Evolutionary conservation across 2,797 vertebrate genomes (phyloP).

Genomic region (Myiothlypis chrysogaster): DNA sequence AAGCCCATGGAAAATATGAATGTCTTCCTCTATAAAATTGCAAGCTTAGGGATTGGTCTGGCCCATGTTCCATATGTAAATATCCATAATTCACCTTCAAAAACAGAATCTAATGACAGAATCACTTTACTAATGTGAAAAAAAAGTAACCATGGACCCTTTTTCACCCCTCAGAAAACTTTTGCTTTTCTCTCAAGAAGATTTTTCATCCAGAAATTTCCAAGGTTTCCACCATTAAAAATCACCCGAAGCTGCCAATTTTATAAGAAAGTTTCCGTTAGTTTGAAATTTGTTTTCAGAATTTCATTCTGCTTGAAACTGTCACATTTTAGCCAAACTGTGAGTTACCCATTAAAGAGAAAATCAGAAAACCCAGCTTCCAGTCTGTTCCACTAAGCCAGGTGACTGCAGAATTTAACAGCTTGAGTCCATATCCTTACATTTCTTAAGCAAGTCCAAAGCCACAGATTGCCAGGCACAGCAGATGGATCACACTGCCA

Average conservation of each 20-base stretch:
- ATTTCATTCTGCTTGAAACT: neutral
- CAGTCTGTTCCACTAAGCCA: neutral
- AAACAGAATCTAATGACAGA: neutral
- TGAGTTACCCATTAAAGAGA: neutral
- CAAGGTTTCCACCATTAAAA: neutral
- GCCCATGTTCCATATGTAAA: neutral
- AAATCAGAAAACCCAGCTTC: neutral
- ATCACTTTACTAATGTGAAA: neutral
- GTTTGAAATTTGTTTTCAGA: neutral
- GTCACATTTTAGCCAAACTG: neutral
- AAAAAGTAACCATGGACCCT: accelerated
- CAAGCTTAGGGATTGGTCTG: neutral
- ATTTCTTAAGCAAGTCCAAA: neutral
- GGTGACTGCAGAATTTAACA: neutral
- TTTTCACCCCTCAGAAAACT: neutral
- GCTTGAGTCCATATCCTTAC: neutral
- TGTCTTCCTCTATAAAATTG: neutral
- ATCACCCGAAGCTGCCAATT: neutral
- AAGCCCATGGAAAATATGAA: neutral
- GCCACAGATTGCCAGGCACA: neutral
- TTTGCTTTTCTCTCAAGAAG: neutral
- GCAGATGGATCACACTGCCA: neutral
- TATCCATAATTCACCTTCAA: neutral
- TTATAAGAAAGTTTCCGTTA: neutral
- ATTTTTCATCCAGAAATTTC: neutral